Percentiles rank a stretch among this genome's conserved stretches.
These are phyloP conservation scores for Melanotaenia duboulayi DNA, from an alignment of 2,113 vertebrate species.

Conservation along the genomic window DNA sequence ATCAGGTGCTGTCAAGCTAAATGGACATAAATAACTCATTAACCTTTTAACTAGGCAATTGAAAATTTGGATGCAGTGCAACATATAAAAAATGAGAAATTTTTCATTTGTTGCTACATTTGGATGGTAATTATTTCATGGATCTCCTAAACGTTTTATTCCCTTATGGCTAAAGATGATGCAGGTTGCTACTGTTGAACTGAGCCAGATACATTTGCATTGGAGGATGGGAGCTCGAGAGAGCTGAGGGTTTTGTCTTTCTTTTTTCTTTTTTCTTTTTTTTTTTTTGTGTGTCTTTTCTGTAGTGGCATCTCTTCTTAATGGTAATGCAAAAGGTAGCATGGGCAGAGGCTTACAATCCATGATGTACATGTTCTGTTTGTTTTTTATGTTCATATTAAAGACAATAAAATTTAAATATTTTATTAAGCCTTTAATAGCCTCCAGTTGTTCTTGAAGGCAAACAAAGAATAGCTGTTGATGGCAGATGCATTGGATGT, in stretches of 20 bases:
- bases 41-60: conserved; percentile 43
- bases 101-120: conserved; percentile 52
- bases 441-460: conserved; percentile 79
- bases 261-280: neutral
- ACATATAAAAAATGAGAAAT: conserved; percentile 51
- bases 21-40: conserved; percentile 43
- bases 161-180: conserved; percentile 46
- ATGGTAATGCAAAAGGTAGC: conserved; percentile 80
- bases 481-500: conserved; percentile 54
- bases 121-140: conserved; percentile 56
- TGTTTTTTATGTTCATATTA: conserved; percentile 87
- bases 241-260: conserved; percentile 59
- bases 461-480: conserved; percentile 54
- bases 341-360: conserved; percentile 84
- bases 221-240: conserved; percentile 38
- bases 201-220: conserved; percentile 58
- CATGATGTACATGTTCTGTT: conserved; percentile 84
- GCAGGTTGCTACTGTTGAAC: conserved; percentile 66
- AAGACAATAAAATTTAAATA: conserved; percentile 87
- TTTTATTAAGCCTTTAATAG: conserved; percentile 86
- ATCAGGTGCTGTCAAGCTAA: conserved; percentile 41
- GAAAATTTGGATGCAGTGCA: conserved; percentile 56
- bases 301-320: conserved; percentile 69
- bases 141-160: conserved; percentile 46
- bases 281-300: conserved; percentile 21